These are phyloP conservation scores for Pagrus major DNA, from an alignment of 2,113 vertebrate genomes.

Conservation along the genomic window DNA sequence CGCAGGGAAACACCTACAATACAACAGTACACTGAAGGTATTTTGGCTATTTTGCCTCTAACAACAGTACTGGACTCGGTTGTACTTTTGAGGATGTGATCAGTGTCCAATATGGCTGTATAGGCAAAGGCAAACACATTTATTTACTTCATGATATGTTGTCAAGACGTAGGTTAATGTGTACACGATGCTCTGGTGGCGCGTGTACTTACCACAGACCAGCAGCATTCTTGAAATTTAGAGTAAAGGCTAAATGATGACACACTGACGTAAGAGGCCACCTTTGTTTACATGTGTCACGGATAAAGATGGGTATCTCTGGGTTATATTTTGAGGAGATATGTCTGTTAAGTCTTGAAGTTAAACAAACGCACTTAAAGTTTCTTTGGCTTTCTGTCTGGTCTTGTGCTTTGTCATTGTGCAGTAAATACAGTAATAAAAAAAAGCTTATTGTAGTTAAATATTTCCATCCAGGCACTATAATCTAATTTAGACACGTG, in stretches of 20 bases:
- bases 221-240: neutral
- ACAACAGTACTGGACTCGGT: neutral
- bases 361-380: neutral
- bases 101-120: neutral
- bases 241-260: conserved; percentile 18
- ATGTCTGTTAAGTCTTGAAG: neutral
- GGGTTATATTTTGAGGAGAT: neutral
- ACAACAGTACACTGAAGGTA: no score
- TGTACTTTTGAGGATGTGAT: neutral
- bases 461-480: neutral
- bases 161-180: neutral
- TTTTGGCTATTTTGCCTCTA: neutral
- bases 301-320: neutral
- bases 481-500: neutral
- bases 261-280: conserved; percentile 13
- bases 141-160: neutral
- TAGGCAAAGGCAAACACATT: neutral
- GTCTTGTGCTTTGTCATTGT: neutral
- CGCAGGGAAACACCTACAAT: neutral
- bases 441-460: neutral
- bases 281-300: conserved; percentile 41
- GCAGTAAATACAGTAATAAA: neutral
- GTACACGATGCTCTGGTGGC: neutral
- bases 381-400: neutral
- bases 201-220: neutral